These are phyloP conservation scores for Sebastes flavidus DNA, from an alignment of 2,797 vertebrate species.

Conservation along the genomic window DNA sequence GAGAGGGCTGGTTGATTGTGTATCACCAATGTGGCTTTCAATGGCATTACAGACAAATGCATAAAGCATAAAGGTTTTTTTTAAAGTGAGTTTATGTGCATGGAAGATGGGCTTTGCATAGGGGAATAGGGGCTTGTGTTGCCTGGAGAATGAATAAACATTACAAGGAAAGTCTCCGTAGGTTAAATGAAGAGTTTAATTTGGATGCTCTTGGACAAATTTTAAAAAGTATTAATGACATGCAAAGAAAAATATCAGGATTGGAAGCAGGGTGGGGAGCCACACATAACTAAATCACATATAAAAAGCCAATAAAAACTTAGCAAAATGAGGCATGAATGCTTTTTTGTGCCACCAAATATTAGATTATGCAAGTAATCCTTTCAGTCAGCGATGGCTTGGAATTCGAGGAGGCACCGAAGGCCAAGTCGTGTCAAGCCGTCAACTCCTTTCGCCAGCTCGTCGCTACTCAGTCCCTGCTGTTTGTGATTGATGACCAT, in stretches of 20 bases:
- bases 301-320: conserved; percentile 81
- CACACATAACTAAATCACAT: conserved; percentile 76
- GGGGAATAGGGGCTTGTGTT: conserved; percentile 19
- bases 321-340: conserved; percentile 77
- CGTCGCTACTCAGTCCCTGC: conserved; percentile 55
- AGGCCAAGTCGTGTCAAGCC: conserved; percentile 79
- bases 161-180: neutral
- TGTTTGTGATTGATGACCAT: conserved; percentile 81
- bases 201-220: conserved; percentile 42
- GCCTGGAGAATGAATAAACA: conserved; percentile 18
- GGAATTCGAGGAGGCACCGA: conserved; percentile 64
- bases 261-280: conserved; percentile 55
- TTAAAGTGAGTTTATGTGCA: conserved; percentile 20
- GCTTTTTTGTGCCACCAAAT: conserved; percentile 83
- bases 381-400: conserved; percentile 70
- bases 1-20: conserved; percentile 40
- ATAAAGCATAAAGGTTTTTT: neutral
- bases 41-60: neutral
- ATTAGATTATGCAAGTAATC: conserved; percentile 80
- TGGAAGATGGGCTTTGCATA: conserved; percentile 9
- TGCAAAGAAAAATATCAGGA: conserved; percentile 77
- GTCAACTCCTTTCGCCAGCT: conserved; percentile 71
- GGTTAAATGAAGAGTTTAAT: conserved; percentile 41
- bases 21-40: neutral
- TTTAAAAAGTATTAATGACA: conserved; percentile 73